A percentile compares a stretch with the other conserved stretches of the same genome.
Conservation (phyloP, 64 coral and sea anemone genomes). For the Montipora foliosa region DNA sequence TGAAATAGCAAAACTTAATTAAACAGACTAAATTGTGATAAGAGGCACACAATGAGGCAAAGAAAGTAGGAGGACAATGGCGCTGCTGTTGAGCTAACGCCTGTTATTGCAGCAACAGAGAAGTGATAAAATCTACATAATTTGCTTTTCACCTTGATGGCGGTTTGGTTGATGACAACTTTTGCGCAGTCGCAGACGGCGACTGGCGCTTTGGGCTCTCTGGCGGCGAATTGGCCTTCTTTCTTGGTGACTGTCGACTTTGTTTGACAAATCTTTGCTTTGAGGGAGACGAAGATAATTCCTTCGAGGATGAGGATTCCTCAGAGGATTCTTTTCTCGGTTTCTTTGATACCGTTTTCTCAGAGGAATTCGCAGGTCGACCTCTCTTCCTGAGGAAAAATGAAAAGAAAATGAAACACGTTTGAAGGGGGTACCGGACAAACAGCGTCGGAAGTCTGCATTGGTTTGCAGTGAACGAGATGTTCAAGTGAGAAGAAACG, state of each 20-base stretch:
- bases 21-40: too few species aligned
- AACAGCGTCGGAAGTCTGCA: too few species aligned
- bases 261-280: not conserved
- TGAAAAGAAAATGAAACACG: not conserved
- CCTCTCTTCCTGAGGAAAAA: constrained; percentile 45
- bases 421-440: too few species aligned
- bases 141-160: not conserved
- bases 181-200: not conserved
- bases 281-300: not conserved
- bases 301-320: not conserved
- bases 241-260: constrained; percentile 8
- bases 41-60: too few species aligned
- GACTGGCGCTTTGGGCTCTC: constrained; percentile 7
- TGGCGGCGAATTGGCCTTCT: not conserved
- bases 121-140: not conserved
- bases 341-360: constrained; percentile 36
- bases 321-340: not conserved
- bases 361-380: constrained; percentile 27
- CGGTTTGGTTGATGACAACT: not conserved
- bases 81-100: too few species aligned
- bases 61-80: too few species aligned
- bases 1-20: too few species aligned
- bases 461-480: too few species aligned
- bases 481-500: too few species aligned
- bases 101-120: too few species aligned